Evolutionary conservation across 1,140 invertebrate species (phyloP).

Genomic region (Penaeus vannamei): DNA sequence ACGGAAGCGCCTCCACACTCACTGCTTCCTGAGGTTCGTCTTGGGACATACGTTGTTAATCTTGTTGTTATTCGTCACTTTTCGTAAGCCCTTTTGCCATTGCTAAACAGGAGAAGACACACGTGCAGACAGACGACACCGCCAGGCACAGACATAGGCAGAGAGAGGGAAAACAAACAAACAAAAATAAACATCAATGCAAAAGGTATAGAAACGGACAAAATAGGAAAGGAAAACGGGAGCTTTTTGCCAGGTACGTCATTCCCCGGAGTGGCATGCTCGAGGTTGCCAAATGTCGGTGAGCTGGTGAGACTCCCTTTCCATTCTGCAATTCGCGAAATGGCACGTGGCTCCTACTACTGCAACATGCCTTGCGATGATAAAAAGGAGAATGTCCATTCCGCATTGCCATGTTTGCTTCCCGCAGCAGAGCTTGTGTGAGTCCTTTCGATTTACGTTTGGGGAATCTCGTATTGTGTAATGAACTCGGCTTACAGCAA

Average conservation of each 20-base stretch:
- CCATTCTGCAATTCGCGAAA: too few species aligned
- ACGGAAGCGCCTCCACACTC: conserved; percentile 74
- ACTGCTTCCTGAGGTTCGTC: conserved; percentile 98
- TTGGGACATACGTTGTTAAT: conserved; percentile 95
- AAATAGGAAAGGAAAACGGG: background rate
- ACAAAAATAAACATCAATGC: background rate
- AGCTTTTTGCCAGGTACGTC: background rate
- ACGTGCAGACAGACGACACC: background rate
- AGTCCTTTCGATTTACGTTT: too few species aligned
- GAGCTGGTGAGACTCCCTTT: too few species aligned
- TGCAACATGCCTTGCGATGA: too few species aligned
- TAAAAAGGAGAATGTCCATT: too few species aligned
- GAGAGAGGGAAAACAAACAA: background rate
- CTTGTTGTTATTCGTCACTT: conserved; percentile 97
- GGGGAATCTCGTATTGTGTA: too few species aligned
- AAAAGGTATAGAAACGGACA: background rate
- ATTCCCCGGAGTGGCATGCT: too few species aligned
- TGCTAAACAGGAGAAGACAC: conserved; percentile 75
- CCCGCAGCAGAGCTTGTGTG: too few species aligned
- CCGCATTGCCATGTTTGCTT: too few species aligned
- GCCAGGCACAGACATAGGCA: background rate
- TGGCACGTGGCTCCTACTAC: too few species aligned
- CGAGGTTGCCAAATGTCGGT: too few species aligned
- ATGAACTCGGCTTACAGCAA: too few species aligned
- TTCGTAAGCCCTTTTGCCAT: conserved; percentile 92